These are phyloP conservation scores for Phainopepla nitens DNA, from an alignment of 2,113 vertebrate genomes.

Conservation along the genomic window DNA sequence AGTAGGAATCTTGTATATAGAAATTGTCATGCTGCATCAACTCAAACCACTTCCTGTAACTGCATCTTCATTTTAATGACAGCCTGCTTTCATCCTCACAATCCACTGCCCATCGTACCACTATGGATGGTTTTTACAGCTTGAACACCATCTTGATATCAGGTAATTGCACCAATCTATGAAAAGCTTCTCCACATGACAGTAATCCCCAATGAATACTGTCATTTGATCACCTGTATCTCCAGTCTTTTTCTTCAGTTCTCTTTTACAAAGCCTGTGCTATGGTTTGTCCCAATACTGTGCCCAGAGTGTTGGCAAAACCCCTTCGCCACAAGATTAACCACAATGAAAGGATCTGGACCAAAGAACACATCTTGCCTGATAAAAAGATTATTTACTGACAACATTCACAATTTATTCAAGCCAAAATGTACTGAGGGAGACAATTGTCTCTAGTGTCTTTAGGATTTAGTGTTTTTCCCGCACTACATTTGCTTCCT, in stretches of 20 bases:
- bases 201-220: neutral
- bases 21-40: neutral
- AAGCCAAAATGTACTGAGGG: neutral
- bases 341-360: neutral
- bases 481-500: neutral
- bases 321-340: neutral
- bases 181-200: neutral
- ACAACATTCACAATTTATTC: neutral
- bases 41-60: neutral
- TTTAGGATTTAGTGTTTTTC: neutral
- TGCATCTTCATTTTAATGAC: neutral
- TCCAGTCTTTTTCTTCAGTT: neutral
- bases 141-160: slow-evolving; percentile 21
- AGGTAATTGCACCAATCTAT: slow-evolving; percentile 6
- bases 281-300: neutral
- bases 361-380: neutral
- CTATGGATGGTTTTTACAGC: neutral
- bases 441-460: neutral
- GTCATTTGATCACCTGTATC: neutral
- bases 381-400: neutral
- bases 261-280: neutral
- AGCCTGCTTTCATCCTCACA: neutral
- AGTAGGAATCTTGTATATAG: neutral
- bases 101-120: neutral
- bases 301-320: neutral